These are phyloP conservation scores for Pangasius mekongensis DNA, from an alignment of 2,797 vertebrate species.

Conservation along the genomic window DNA sequence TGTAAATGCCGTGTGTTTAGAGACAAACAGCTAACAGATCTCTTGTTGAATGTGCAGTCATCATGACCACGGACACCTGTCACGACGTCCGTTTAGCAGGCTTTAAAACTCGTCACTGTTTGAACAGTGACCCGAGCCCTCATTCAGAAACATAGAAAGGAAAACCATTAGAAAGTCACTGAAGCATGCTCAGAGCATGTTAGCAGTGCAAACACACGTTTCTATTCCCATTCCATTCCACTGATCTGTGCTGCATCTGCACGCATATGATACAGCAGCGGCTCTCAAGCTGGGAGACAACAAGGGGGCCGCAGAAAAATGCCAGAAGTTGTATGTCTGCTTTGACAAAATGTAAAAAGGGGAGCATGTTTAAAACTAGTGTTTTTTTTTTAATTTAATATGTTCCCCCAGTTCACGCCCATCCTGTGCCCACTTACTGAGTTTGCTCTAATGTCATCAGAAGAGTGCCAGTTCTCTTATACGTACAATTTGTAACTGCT, in stretches of 20 bases:
- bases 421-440: background rate
- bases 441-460: background rate
- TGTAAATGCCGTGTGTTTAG: background rate
- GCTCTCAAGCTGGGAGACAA: background rate
- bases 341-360: background rate
- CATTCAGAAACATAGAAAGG: background rate
- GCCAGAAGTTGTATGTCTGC: too few relatives aligned
- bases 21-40: background rate
- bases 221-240: background rate
- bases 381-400: background rate
- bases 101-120: constrained; percentile 1
- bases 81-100: background rate
- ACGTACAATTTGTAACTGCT: background rate
- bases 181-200: background rate
- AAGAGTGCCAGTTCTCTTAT: background rate
- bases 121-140: background rate
- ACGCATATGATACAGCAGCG: background rate
- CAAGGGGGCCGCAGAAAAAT: background rate
- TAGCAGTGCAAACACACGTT: constrained; percentile 24
- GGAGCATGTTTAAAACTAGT: background rate
- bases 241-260: constrained; percentile 1
- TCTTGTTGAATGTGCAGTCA: background rate
- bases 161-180: background rate
- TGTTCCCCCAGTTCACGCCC: too few relatives aligned
- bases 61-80: background rate